A percentile compares a stretch with the other conserved stretches of the same genome.
These are phyloP conservation scores for Ophioderma brevispina DNA, from an alignment of 35 echinoderm and acorn worm species.

Conservation along the genomic window DNA sequence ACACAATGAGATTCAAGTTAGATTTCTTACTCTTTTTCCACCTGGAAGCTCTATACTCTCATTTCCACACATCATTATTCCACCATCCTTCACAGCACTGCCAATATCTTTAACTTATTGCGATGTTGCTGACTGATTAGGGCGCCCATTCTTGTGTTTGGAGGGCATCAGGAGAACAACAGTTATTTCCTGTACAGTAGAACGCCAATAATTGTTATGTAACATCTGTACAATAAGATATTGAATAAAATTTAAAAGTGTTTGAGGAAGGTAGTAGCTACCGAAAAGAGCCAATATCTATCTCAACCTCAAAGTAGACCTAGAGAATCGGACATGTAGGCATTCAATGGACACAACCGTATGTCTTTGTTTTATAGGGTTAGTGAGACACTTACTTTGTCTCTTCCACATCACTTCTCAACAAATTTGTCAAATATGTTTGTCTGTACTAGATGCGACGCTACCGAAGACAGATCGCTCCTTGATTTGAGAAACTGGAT, in stretches of 20 bases:
- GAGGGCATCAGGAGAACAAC: conserved; percentile 75
- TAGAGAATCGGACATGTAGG: too few relatives aligned
- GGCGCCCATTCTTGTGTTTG: conserved; percentile 71
- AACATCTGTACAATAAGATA: conserved; percentile 25
- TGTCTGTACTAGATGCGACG: conserved; percentile 92
- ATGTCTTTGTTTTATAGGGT: too few relatives aligned
- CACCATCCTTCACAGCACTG: conserved; percentile 82
- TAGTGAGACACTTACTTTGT: conserved; percentile 82
- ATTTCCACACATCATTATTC: conserved; percentile 79
- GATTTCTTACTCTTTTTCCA: conserved; percentile 73
- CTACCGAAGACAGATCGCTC: conserved; percentile 90
- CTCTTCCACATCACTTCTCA: conserved; percentile 63
- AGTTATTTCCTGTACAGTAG: too few relatives aligned
- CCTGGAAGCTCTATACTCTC: conserved; percentile 54
- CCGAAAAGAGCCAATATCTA: too few relatives aligned
- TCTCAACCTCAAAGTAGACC: too few relatives aligned
- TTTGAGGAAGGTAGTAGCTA: neutral
- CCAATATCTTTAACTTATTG: conserved; percentile 88
- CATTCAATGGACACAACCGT: too few relatives aligned
- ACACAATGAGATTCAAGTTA: too few relatives aligned
- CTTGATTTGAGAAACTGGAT: conserved; percentile 93
- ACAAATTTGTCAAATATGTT: conserved; percentile 80
- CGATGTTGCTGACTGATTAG: conserved; percentile 91
- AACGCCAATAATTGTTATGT: too few relatives aligned
- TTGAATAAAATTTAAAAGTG: neutral